A percentile compares a stretch with the other conserved stretches of the same genome.
phyloP scores from a whole-genome alignment of 1,140 invertebrate genomes.

The Rhopalosiphum maidis region DNA sequence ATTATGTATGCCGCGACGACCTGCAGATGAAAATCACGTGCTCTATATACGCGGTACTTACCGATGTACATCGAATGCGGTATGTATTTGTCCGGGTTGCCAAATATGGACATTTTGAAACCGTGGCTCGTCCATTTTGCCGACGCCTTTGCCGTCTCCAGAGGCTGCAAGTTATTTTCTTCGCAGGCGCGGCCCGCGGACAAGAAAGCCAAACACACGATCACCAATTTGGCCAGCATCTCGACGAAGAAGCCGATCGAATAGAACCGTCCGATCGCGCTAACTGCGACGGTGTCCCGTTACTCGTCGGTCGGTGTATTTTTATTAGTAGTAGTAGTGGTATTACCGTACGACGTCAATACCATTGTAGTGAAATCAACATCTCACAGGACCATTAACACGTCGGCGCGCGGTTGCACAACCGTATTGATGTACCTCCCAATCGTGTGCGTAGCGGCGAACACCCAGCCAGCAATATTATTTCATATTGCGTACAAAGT shows the following conservation, averaged over 20 bases:
- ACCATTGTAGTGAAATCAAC: not conserved
- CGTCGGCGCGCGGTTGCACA: not conserved
- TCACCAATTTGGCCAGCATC: not conserved
- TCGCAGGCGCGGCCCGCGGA: not conserved
- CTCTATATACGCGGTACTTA: not conserved
- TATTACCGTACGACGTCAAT: not conserved
- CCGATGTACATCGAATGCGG: slow-evolving; percentile 45
- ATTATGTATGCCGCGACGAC: not conserved
- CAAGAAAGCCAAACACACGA: not conserved
- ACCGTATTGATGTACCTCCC: not conserved
- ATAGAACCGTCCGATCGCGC: not conserved
- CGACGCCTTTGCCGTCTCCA: not conserved
- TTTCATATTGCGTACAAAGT: not conserved
- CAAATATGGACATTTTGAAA: slow-evolving; percentile 44
- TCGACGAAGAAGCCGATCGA: not conserved
- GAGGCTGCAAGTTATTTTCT: not conserved
- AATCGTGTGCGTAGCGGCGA: not conserved
- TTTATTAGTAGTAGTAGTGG: not conserved
- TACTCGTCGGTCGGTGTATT: not conserved
- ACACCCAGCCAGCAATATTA: not conserved
- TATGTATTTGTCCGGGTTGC: slow-evolving; percentile 45
- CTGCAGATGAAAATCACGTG: not conserved
- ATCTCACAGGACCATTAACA: not conserved
- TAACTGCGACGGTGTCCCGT: not conserved
- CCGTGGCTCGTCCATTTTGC: not conserved